Evolutionary conservation across 2,113 vertebrate species (phyloP), one percentile per base, ranked within the genome.

Genomic region (Chlorodrepanis virens): DNA sequence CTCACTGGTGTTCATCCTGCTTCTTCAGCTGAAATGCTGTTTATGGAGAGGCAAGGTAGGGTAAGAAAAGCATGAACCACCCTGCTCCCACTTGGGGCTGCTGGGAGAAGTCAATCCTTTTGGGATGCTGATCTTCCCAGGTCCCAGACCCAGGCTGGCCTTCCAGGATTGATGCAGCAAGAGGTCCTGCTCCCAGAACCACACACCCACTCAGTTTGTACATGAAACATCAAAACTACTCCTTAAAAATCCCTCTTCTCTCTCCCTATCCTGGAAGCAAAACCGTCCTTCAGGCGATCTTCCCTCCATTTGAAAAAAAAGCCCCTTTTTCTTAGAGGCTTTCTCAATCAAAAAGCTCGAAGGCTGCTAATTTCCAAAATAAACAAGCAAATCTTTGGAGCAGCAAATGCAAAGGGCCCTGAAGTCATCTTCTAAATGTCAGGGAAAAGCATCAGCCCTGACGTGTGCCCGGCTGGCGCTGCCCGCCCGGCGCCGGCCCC

Each of bases 401-500:
- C 69, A 68, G 87, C 64, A 64, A 87, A 91, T 7, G 42, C 47
- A 53, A 67, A 80, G 72, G 86, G 56, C n/a, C 84, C 49, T 5
- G 0, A 18, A 63, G 90, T 72, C 50, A 1, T 25, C 72, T 49
- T 28, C 35, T 72, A 89, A 93, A 96, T 89, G 83, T 86, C 94
- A 95, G 59, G 16, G 5, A 80, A 65, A 75, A 90, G 28, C 50
- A 35, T 35, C 19, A 70, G 67, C n/a, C 79, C 82, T 18, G 47
- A 39, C 0, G 0, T 0, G 1, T 60, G 85, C 61, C 63, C 0
- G 2, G 69, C 77, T 49, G 61, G 35, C 0, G 0, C 53, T 28
- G 40, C 44, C 27, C 35, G 57, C 60, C 60, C 0, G 0, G 40
- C 22, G 11, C 61, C 19, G 2, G 56, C 29, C 23, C 24, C 0